Base-by-base conservation (phyloP, 2,888 invertebrate genomes). In the Sinopyrophorus schimmeli region DNA sequence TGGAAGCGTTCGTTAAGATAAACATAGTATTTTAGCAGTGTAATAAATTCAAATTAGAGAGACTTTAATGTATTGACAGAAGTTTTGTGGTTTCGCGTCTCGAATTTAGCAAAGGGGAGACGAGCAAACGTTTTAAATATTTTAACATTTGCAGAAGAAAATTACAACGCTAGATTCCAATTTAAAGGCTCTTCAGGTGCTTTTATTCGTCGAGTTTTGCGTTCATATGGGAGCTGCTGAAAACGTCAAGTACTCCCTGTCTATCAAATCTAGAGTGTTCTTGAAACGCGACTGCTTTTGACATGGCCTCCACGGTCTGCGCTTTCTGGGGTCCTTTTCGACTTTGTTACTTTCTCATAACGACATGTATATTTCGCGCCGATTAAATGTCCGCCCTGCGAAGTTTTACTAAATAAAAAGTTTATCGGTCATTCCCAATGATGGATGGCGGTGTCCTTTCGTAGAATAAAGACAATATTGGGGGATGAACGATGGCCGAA, bases 271-370 rank as follows among this genome's bases (percentile, higher is more conserved):
- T 39, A 18, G 28, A 58, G 54, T 39, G 44, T 42, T 49, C 55
- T 55, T 46, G 42, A 53, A 58, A 49, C 42, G 42, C 54, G 52
- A 53, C 55, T 58, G 55, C 52, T 52, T 58, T 54, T 55, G 50
- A 58, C 52, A 49, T 55, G 37, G 27, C 27, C 51, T 47, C 51
- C 7, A 2, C 3, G 10, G 50, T 47, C 34, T 37, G 41, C 44
- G 42, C 46, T 47, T 53, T 50, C 24, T 35, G 51, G 44, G 47
- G 28, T 42, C 28, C 49, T 47, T 40, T 35, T 38, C 26, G 27
- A 24, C 40, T 23, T 34, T 31, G 37, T 43, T 39, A 39, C 47
- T 52, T 43, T n/a, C 42, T 42, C 47, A 47, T 52, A 28, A 42
- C 11, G 34, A 28, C 30, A 20, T 15, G 23, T 27, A n/a, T n/a